A percentile compares a stretch with the other conserved stretches of the same genome.
Conservation (phyloP, 1,140 invertebrate genomes). For the Galleria mellonella region DNA sequence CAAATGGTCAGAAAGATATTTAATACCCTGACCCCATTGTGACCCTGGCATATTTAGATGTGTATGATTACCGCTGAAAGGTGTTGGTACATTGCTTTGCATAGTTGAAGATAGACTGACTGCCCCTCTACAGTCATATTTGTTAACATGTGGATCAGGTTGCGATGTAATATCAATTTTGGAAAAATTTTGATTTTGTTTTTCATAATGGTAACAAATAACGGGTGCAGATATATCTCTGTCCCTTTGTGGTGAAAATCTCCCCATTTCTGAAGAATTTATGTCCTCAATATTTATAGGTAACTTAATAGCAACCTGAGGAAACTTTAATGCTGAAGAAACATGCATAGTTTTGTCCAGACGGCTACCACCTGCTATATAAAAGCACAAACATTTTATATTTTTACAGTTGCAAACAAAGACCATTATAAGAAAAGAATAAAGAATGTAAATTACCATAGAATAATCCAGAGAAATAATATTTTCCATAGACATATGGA, state of each 20-base stretch:
- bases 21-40: constrained; percentile 79
- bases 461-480: constrained; percentile 18
- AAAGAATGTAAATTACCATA: constrained; percentile 13
- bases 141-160: constrained; percentile 76
- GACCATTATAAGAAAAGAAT: too few species aligned
- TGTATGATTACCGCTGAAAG: constrained; percentile 77
- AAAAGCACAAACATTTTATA: neutral
- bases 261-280: constrained; percentile 76
- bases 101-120: constrained; percentile 81
- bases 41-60: constrained; percentile 84
- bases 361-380: constrained; percentile 16
- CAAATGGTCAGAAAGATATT: constrained; percentile 81
- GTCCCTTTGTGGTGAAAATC: constrained; percentile 77
- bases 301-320: constrained; percentile 55
- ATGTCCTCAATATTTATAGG: constrained; percentile 75
- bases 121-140: constrained; percentile 81
- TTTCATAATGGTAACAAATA: constrained; percentile 59
- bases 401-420: too few species aligned
- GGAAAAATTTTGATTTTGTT: constrained; percentile 19
- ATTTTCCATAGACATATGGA: constrained; percentile 12
- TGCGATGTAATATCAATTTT: constrained; percentile 57
- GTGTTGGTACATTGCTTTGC: constrained; percentile 84
- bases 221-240: constrained; percentile 77
- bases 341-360: constrained; percentile 46
- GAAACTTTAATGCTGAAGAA: constrained; percentile 42